Evolutionary conservation across 2,797 vertebrate species (phyloP).

Genomic region (Pseudomugil gertrudae): DNA sequence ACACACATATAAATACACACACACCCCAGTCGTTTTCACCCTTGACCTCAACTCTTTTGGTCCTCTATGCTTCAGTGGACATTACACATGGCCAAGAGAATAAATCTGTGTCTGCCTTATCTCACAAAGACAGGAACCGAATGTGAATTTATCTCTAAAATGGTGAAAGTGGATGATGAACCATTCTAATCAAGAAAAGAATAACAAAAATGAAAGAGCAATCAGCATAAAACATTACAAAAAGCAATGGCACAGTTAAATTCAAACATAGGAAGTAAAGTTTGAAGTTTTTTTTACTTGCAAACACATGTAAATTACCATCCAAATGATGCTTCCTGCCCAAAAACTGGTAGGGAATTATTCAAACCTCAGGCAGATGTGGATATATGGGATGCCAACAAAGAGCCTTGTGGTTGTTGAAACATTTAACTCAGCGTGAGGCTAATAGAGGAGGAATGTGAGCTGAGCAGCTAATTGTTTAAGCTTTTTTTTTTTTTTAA

Average conservation of each 20-base stretch:
- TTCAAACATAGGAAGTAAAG: constrained; percentile 5
- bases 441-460: constrained; percentile 46
- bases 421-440: constrained; percentile 47
- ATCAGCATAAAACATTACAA: constrained; percentile 27
- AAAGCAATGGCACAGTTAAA: constrained; percentile 8
- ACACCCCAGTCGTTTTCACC: constrained; percentile 29
- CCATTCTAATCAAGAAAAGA: neutral
- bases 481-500: constrained; percentile 27
- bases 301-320: constrained; percentile 25
- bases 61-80: constrained; percentile 50
- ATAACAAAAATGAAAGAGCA: neutral
- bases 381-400: constrained; percentile 28
- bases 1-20: constrained; percentile 8
- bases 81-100: constrained; percentile 47
- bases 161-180: neutral
- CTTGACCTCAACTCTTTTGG: constrained; percentile 51
- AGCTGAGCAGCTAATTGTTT: constrained; percentile 32
- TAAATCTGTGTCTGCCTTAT: constrained; percentile 19
- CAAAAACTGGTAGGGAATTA: constrained; percentile 31
- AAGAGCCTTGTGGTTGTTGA: constrained; percentile 31
- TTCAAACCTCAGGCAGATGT: constrained; percentile 41
- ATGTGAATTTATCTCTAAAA: neutral
- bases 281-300: constrained; percentile 28
- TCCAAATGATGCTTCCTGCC: constrained; percentile 20
- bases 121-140: neutral